Percentiles rank a stretch among this genome's conserved stretches.
Evolutionary conservation across 2,113 vertebrate genomes (phyloP).

Genomic region (Megalops atlanticus): DNA sequence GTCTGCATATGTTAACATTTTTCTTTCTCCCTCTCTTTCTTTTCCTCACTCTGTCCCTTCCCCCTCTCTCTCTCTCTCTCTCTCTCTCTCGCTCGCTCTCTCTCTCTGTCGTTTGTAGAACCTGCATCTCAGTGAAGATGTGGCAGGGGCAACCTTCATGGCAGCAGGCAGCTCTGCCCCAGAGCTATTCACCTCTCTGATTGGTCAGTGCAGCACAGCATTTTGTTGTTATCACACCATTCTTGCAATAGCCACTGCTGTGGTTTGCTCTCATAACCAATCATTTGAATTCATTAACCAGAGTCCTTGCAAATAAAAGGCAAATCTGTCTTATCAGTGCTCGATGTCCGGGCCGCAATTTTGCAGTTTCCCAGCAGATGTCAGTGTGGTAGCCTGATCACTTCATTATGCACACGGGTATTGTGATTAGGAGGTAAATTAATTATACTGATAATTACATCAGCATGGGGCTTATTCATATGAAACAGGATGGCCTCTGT

Average conservation of each 20-base stretch:
- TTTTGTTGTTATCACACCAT: background rate
- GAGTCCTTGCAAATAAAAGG: background rate
- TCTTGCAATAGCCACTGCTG: background rate
- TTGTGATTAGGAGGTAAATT: background rate
- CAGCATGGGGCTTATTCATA: slow-evolving; percentile 23
- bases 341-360: slow-evolving; percentile 23
- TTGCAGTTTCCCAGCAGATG: slow-evolving; percentile 46
- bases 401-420: slow-evolving; percentile 1
- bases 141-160: slow-evolving; percentile 77
- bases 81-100: slow-evolving; percentile 12
- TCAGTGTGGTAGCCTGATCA: slow-evolving; percentile 40
- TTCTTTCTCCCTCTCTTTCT: background rate
- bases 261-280: background rate
- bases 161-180: slow-evolving; percentile 77
- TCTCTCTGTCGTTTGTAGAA: slow-evolving; percentile 53
- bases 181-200: slow-evolving; percentile 75
- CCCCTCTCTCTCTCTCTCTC: background rate
- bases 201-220: slow-evolving; percentile 10
- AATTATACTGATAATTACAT: slow-evolving; percentile 29
- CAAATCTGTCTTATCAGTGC: background rate
- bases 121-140: slow-evolving; percentile 76
- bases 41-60: background rate
- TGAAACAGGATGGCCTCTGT: background rate
- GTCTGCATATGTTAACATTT: background rate
- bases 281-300: background rate